These are phyloP conservation scores for Vireo altiloquus DNA, from an alignment of 2,113 vertebrate genomes.

Conservation along the genomic window DNA sequence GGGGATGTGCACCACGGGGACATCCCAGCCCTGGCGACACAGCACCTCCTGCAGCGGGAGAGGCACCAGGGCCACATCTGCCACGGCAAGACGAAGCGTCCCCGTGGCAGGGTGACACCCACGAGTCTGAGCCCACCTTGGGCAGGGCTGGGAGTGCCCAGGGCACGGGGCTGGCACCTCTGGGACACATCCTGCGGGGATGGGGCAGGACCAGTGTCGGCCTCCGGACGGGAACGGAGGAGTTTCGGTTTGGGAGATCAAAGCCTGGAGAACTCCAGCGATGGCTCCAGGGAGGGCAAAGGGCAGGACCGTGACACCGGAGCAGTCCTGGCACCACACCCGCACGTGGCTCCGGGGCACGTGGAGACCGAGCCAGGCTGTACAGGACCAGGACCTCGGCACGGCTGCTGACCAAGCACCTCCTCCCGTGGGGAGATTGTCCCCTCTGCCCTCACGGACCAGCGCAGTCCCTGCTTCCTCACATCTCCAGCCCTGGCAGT, in stretches of 20 bases:
- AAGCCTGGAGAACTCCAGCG: not conserved
- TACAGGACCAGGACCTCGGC: not conserved
- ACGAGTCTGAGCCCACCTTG: fast-evolving
- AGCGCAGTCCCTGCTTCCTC: fast-evolving
- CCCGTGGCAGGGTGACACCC: fast-evolving
- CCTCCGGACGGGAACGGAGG: not conserved
- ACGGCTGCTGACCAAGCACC: not conserved
- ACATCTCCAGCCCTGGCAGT: fast-evolving
- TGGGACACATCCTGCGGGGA: no score
- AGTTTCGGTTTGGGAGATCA: not conserved
- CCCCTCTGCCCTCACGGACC: not conserved
- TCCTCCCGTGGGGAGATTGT: fast-evolving
- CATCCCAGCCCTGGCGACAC: not conserved
- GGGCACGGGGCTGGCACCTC: not conserved
- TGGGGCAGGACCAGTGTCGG: fast-evolving
- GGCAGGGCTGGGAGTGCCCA: fast-evolving
- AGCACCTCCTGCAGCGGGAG: not conserved
- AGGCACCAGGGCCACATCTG: not conserved
- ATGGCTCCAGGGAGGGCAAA: not conserved
- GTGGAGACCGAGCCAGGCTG: fast-evolving
- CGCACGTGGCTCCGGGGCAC: not conserved
- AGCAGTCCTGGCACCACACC: not conserved
- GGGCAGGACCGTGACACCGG: not conserved
- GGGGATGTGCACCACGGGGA: fast-evolving
- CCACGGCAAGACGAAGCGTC: not conserved